Evolutionary conservation across 2,797 vertebrate species (phyloP), one percentile per base, ranked within the genome.

Genomic region (Enteromius fasciolatus): DNA sequence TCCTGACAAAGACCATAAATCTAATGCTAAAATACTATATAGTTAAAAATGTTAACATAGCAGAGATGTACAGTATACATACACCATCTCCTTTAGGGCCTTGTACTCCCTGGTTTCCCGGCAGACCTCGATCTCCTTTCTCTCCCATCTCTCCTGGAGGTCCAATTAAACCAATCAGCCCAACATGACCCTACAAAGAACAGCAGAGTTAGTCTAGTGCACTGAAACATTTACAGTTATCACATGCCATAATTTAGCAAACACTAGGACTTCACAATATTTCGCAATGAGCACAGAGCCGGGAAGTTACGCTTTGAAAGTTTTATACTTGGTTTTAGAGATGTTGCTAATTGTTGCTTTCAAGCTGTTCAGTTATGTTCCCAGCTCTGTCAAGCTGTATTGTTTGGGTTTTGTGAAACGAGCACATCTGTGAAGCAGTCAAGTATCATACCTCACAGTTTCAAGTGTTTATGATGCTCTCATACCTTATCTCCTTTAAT

Each of bases 61-160:
- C 14, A 23, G 14, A 52, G 8, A 67, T 18, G 18, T 61, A 18
- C 5, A 6, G 48, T 46, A 28, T 17, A 85, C 79, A 9, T 83
- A 86, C 84, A 39, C 81, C 80, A 3, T 98, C 96, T 93, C 97
- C 97, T 92, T 96, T 96, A 76, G 93, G 82, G 46, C 97, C 97
- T 0, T 81, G 93, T 77, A 90, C 77, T 18, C 97, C 97, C 88
- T 97, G 94, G 74, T 84, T 90, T 50, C 97, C 97, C 0, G 96
- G 95, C 15, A 97, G 91, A 1, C 97, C 97, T 86, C 91, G 90
- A 88, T 99, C 97, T 48, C 97, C 97, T 87, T 99, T 98, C 91
- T 99, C 97, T 1, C 97, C 97, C 18, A 91, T 86, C 77, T 98
- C 97, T 84, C 97, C 97, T 0, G 97, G 94, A 4, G 96, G 95